These are phyloP conservation scores for Lepidochrysops patricia DNA, from an alignment of 2,888 invertebrate genomes.

Conservation along the genomic window DNA sequence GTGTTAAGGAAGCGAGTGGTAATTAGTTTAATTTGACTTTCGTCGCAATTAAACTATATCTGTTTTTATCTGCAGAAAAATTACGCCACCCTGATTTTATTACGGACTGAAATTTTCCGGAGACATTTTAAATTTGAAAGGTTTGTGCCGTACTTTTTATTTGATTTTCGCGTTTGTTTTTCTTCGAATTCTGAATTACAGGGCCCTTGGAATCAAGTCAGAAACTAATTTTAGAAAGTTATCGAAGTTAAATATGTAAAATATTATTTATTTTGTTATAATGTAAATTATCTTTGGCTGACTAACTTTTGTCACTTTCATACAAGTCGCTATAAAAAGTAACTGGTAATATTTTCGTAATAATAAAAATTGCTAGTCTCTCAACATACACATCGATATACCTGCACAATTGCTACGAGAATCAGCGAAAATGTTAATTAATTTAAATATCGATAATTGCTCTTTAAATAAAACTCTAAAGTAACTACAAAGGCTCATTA, in stretches of 20 bases:
- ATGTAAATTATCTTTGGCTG: too few species aligned
- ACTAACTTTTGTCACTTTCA: too few species aligned
- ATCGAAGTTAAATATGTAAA: neutral
- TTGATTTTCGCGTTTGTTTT: neutral
- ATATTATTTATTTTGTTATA: neutral
- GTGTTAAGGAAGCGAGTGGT: conserved; percentile 23
- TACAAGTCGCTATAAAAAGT: too few species aligned
- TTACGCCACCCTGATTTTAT: neutral
- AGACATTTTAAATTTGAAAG: conserved; percentile 2
- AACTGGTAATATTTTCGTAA: too few species aligned
- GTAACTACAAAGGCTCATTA: neutral
- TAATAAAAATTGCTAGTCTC: too few species aligned
- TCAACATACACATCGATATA: too few species aligned
- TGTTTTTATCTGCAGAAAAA: conserved; percentile 13
- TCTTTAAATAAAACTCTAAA: neutral
- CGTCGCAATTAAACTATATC: conserved; percentile 14
- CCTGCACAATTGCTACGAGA: too few species aligned
- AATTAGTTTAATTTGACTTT: conserved; percentile 25
- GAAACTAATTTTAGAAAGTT: neutral
- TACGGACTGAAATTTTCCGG: neutral
- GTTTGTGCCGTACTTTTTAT: neutral
- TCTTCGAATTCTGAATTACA: neutral
- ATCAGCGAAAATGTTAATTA: too few species aligned
- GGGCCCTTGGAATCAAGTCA: neutral
- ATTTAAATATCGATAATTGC: too few species aligned